phyloP scores from a whole-genome alignment of 2,888 invertebrate genomes.

The Molorchus minor region DNA sequence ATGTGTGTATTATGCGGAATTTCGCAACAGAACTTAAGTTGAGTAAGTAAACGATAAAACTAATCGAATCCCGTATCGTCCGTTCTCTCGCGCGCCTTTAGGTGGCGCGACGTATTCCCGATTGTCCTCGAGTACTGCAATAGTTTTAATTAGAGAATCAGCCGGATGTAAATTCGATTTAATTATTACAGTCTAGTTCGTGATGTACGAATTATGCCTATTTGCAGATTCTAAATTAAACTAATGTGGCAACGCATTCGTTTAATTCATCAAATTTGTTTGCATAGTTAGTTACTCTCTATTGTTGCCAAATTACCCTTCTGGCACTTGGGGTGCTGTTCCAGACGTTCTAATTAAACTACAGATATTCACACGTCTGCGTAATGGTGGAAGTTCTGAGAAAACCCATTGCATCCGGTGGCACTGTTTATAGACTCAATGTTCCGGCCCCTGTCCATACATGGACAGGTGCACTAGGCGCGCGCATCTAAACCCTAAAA shows the following conservation, averaged over 20 bases:
- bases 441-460: too few relatives aligned
- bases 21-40: background rate
- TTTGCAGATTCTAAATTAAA: conserved; percentile 25
- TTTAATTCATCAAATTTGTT: conserved; percentile 25
- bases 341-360: background rate
- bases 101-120: background rate
- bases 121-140: conserved; percentile 21
- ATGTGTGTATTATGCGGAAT: conserved; percentile 8
- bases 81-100: background rate
- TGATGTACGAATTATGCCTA: conserved; percentile 28
- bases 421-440: too few relatives aligned
- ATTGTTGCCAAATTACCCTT: conserved; percentile 21
- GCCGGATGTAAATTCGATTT: conserved; percentile 25
- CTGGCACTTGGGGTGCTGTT: background rate
- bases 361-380: too few relatives aligned
- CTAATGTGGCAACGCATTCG: conserved; percentile 21
- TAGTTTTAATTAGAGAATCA: conserved; percentile 28
- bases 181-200: conserved; percentile 25
- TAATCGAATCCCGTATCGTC: conserved; percentile 6
- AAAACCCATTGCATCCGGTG: too few relatives aligned
- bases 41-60: conserved; percentile 10
- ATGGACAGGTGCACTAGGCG: too few relatives aligned
- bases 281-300: conserved; percentile 9
- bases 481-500: too few relatives aligned
- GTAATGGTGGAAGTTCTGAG: too few relatives aligned